Percentiles rank a stretch among this genome's conserved stretches.
These are phyloP conservation scores for Neosilurus hyrtlii DNA, from an alignment of 2,797 vertebrate genomes.

Conservation along the genomic window DNA sequence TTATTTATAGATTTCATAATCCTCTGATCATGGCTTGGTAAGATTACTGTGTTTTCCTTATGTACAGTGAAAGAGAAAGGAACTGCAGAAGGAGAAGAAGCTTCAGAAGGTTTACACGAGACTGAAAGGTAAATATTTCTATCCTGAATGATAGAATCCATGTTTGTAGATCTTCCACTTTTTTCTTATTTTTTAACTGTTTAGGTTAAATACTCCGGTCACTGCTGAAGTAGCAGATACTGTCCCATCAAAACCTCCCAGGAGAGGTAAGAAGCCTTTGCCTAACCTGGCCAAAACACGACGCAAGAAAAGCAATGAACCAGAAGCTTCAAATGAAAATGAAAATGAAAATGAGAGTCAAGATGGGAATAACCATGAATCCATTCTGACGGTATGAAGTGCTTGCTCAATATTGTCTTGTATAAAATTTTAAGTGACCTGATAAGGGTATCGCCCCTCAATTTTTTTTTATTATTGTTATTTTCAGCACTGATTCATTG, in stretches of 20 bases:
- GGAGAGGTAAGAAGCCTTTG: constrained; percentile 21
- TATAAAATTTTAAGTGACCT: neutral
- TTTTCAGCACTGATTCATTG: neutral
- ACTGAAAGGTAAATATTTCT: constrained; percentile 12
- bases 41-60: neutral
- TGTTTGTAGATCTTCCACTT: neutral
- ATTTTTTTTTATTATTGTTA: neutral
- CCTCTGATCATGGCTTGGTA: neutral
- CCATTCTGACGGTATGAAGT: constrained; percentile 10
- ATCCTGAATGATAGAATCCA: neutral
- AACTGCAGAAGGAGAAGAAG: neutral
- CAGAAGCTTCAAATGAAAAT: neutral
- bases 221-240: neutral
- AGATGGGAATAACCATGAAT: constrained; percentile 26
- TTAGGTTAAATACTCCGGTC: neutral
- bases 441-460: neutral
- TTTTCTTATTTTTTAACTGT: neutral
- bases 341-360: constrained; percentile 18
- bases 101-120: neutral
- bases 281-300: constrained; percentile 34
- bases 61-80: neutral
- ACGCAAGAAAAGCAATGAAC: constrained; percentile 12
- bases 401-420: neutral
- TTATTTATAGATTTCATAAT: neutral
- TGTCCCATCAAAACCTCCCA: constrained; percentile 14